These are phyloP conservation scores for Drosophila pruinosa DNA, from an alignment of 1,140 invertebrate genomes.

Conservation along the genomic window DNA sequence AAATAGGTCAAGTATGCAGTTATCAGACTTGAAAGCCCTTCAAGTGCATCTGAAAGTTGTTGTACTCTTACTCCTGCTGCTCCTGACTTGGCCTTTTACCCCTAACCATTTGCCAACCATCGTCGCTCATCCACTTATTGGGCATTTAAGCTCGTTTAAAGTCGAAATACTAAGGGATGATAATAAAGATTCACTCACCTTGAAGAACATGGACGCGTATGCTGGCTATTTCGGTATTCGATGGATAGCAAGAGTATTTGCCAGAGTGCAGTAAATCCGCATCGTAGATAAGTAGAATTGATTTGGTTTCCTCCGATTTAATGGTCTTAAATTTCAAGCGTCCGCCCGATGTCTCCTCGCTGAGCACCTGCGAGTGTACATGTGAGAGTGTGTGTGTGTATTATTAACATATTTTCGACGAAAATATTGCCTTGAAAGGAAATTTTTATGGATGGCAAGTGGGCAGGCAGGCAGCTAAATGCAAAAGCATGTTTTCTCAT, in stretches of 20 bases:
- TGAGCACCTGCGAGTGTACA: slow-evolving; percentile 68
- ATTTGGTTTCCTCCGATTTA: slow-evolving; percentile 82
- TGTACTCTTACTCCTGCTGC: not conserved
- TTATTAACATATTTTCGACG: slow-evolving; percentile 55
- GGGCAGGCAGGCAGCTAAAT: slow-evolving; percentile 51
- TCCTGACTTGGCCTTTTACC: not conserved
- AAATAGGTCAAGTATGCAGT: slow-evolving; percentile 44
- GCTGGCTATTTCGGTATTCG: slow-evolving; percentile 84
- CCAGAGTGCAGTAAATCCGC: slow-evolving; percentile 83
- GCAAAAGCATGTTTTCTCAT: slow-evolving; percentile 80
- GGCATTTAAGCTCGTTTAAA: slow-evolving; percentile 10
- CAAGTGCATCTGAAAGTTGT: slow-evolving; percentile 25
- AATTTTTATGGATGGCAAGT: not conserved
- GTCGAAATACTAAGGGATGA: not conserved
- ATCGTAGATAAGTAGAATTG: slow-evolving; percentile 82
- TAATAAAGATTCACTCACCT: slow-evolving; percentile 63
- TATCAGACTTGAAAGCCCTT: slow-evolving; percentile 27
- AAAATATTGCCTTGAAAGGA: slow-evolving; percentile 5
- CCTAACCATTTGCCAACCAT: slow-evolving; percentile 10
- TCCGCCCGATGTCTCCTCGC: slow-evolving; percentile 78
- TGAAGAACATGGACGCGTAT: slow-evolving; percentile 84
- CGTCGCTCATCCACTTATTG: slow-evolving; percentile 22
- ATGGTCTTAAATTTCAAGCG: slow-evolving; percentile 83
- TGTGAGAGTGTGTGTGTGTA: slow-evolving; percentile 3
- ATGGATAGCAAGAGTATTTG: slow-evolving; percentile 84